phyloP scores from a whole-genome alignment of 2,797 vertebrate genomes.

The Ispidina lecontei region DNA sequence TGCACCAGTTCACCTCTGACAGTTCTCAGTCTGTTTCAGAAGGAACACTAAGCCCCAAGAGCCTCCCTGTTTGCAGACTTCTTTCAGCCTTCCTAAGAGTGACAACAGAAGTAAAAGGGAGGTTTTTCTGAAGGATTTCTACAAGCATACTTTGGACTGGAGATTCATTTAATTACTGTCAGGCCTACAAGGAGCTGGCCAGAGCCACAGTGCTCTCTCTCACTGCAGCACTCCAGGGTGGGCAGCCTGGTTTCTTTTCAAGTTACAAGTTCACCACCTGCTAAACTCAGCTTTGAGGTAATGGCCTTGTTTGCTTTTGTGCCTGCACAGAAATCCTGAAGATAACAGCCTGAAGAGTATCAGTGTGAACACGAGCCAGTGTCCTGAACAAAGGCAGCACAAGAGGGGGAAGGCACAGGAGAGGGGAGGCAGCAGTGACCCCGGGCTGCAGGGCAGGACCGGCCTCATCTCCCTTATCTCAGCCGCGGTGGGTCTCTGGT shows the following conservation, averaged over 20 bases:
- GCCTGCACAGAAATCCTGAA: background rate
- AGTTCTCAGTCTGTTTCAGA: background rate
- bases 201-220: background rate
- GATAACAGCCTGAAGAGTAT: background rate
- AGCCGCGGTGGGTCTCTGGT: background rate
- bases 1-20: background rate
- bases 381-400: background rate
- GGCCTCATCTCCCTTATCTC: rapidly evolving
- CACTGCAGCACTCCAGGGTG: background rate
- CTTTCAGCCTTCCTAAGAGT: background rate
- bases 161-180: background rate
- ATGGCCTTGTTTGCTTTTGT: background rate
- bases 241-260: background rate
- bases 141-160: background rate
- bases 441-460: background rate
- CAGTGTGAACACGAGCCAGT: background rate
- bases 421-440: background rate
- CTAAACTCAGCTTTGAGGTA: background rate
- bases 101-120: background rate
- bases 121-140: background rate
- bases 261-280: background rate
- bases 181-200: background rate
- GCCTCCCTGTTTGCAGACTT: background rate
- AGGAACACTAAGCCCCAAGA: background rate
- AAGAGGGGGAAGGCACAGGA: background rate